Evolutionary conservation across 2,888 invertebrate species (phyloP), one percentile per base, ranked within the genome.

Genomic region (Eudasyphora cyanicolor): DNA sequence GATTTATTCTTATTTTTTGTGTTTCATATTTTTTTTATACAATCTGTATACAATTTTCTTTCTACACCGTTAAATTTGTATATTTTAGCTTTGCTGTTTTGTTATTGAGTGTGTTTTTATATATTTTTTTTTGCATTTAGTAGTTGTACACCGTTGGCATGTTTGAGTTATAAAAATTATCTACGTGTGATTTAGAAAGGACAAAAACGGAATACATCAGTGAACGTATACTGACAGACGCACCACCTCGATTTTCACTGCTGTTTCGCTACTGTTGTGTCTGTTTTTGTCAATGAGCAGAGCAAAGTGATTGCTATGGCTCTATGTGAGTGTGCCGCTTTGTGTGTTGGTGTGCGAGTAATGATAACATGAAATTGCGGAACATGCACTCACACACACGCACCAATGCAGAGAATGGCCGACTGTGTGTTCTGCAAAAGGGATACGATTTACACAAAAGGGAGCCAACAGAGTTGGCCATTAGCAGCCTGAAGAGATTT

Each of bases 121-220:
- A n/a, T 27, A 17, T 74, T 21, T 42, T n/a, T 70, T 14, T 35
- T 42, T 75, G 24, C 67, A 67, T 42, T 67, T 67, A 67, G 29
- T 67, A 67, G 67, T 67, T 67, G 67, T 67, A 67, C 67, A 67
- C 67, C 67, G 67, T 67, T 67, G 67, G 67, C 67, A 67, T 67
- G 67, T 67, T 67, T 67, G 67, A 67, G 42, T 67, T 67, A 67
- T 67, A 67, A 82, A 76, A 77, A 74, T 77, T 78, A 86, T 86
- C 86, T 87, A 87, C 87, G 86, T 86, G 86, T 86, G 75, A 85
- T 78, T 87, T 86, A 86, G 86, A 85, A 88, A 87, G 88, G 87
- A 87, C 88, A 86, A 87, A 85, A 86, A 86, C 86, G 86, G 86
- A 88, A 88, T 87, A 87, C 86, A 86, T 85, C 86, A 83, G 84